Evolutionary conservation across 2,797 vertebrate genomes (phyloP).

Genomic region (Vultur gryphus): DNA sequence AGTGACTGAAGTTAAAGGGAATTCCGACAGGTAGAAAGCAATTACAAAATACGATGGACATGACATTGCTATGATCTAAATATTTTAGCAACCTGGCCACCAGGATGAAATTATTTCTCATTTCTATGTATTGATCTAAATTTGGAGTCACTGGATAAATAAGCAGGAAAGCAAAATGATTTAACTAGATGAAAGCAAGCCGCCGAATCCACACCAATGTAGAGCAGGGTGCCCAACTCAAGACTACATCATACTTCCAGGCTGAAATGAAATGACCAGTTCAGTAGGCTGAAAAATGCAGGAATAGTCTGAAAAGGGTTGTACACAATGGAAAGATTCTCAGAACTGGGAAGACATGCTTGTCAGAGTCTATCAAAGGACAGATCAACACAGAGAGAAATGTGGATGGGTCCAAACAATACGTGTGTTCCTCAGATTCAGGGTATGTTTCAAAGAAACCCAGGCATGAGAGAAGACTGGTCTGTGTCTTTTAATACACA

Average conservation of each 20-base stretch:
- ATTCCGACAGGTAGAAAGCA: background rate
- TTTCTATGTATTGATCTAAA: background rate
- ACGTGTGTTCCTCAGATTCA: background rate
- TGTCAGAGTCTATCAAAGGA: background rate
- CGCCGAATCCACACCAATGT: background rate
- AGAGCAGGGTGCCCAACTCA: accelerated
- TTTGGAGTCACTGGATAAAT: background rate
- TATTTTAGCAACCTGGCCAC: background rate
- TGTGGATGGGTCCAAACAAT: background rate
- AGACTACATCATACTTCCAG: background rate
- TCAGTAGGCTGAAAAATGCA: background rate
- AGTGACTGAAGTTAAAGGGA: background rate
- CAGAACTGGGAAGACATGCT: background rate
- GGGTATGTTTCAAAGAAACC: background rate
- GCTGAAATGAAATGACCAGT: background rate
- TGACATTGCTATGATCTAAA: background rate
- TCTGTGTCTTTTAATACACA: background rate
- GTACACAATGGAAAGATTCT: background rate
- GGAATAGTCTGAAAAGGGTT: background rate
- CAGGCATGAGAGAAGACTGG: background rate
- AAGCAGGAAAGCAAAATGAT: background rate
- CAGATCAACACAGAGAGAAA: background rate
- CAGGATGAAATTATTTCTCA: background rate
- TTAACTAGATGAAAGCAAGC: background rate
- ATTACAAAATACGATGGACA: background rate